Evolutionary conservation across 1,140 invertebrate genomes (phyloP).

Genomic region (Drosophila orosa): DNA sequence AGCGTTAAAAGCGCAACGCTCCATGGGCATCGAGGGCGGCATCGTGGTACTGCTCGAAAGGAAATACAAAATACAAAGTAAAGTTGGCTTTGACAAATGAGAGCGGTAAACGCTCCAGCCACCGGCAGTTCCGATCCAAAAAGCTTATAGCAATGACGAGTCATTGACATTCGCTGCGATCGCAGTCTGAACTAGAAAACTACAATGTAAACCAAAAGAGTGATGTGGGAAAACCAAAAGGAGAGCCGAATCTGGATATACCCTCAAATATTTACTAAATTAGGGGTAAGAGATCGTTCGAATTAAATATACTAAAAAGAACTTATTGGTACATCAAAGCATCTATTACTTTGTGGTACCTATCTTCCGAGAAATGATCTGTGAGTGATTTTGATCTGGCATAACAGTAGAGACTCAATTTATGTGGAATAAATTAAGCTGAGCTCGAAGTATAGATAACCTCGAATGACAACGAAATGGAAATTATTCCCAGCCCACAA

Average conservation of each 20-base stretch:
- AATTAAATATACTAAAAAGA: neutral
- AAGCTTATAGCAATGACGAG: constrained; percentile 44
- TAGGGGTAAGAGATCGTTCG: neutral
- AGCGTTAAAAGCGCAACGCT: constrained; percentile 75
- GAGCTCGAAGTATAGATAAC: neutral
- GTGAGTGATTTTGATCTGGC: no score
- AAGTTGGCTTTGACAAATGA: constrained; percentile 62
- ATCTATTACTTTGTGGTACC: neutral
- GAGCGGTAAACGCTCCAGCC: constrained; percentile 60
- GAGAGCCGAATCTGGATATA: neutral
- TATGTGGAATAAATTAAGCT: neutral
- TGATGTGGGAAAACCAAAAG: neutral
- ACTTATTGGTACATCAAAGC: neutral
- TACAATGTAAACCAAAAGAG: constrained; percentile 28
- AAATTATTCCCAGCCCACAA: neutral
- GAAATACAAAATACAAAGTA: constrained; percentile 16
- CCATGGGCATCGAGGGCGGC: constrained; percentile 72
- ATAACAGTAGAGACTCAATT: neutral
- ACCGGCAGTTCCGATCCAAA: constrained; percentile 43
- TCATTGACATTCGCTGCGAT: constrained; percentile 72
- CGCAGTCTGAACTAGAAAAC: constrained; percentile 71
- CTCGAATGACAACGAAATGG: no score
- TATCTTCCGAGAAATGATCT: neutral
- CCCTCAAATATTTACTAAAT: neutral
- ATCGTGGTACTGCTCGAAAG: constrained; percentile 21